These are phyloP conservation scores for Stylophora pistillata DNA, from an alignment of 64 coral and sea anemone genomes.

Conservation along the genomic window DNA sequence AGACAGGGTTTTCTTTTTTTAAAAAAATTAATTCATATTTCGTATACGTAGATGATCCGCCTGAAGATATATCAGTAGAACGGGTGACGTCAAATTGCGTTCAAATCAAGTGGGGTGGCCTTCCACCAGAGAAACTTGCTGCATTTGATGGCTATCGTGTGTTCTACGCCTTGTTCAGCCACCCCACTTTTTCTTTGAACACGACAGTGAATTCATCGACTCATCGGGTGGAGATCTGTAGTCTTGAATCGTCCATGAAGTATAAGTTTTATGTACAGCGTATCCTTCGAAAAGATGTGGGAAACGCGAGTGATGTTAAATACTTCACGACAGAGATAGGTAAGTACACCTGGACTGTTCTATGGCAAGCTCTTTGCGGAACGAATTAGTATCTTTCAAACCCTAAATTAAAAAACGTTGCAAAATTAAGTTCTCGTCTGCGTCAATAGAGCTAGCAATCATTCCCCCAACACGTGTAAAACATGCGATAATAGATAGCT, in stretches of 20 bases:
- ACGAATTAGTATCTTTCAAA: too few relatives aligned
- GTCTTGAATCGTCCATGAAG: not conserved
- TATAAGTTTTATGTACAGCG: not conserved
- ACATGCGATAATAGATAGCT: too few relatives aligned
- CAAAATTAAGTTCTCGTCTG: too few relatives aligned
- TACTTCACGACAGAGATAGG: not conserved
- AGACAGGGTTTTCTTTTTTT: too few relatives aligned
- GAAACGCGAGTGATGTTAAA: not conserved
- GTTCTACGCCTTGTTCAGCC: not conserved
- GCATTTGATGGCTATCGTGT: constrained; percentile 1
- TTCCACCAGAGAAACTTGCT: not conserved
- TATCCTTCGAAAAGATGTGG: not conserved
- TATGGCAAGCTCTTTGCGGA: not conserved
- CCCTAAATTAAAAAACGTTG: too few relatives aligned
- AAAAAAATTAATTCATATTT: too few relatives aligned
- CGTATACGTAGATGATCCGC: not conserved
- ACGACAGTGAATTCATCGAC: not conserved
- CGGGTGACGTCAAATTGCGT: not conserved
- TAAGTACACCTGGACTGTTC: not conserved
- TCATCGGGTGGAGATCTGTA: not conserved
- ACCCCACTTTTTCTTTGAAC: not conserved
- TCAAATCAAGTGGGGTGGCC: not conserved
- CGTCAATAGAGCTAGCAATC: too few relatives aligned
- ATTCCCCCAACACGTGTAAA: too few relatives aligned
- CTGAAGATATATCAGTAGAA: constrained; percentile 11